A percentile compares a stretch with the other conserved stretches of the same genome.
Evolutionary conservation across 30 jellyfish, hydroid and myxozoan genomes (phyloP).

Genomic region (Mastigias papua): DNA sequence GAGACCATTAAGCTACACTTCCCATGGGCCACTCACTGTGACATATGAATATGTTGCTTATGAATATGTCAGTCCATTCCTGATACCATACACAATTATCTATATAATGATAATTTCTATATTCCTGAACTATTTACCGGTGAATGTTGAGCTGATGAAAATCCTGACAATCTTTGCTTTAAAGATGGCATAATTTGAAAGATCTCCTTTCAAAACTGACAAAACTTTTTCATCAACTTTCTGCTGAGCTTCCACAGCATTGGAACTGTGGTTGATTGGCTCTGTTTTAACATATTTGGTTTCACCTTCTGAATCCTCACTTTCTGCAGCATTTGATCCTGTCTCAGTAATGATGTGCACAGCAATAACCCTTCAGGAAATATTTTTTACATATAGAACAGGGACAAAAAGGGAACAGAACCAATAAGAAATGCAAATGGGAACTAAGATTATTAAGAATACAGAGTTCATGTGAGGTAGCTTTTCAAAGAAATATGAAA

Average conservation of each 20-base stretch:
- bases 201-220: slow-evolving; percentile 49
- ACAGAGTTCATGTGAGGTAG: too few relatives aligned
- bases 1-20: too few relatives aligned
- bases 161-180: slow-evolving; percentile 76
- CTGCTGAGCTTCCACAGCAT: not conserved
- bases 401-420: too few relatives aligned
- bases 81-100: too few relatives aligned
- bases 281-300: not conserved
- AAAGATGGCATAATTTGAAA: slow-evolving; percentile 12
- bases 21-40: too few relatives aligned
- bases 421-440: too few relatives aligned
- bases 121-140: slow-evolving; percentile 44
- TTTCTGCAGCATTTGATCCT: not conserved
- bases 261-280: not conserved
- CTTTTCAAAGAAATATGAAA: too few relatives aligned
- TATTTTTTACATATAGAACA: not conserved
- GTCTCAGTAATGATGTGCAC: slow-evolving; percentile 18
- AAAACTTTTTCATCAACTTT: slow-evolving; percentile 22
- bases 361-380: slow-evolving; percentile 13
- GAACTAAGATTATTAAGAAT: too few relatives aligned
- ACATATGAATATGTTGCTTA: too few relatives aligned
- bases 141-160: slow-evolving; percentile 81
- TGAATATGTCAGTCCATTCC: too few relatives aligned
- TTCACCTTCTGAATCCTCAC: not conserved
- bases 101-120: not conserved